phyloP scores from a whole-genome alignment of 1,140 invertebrate species.

The Orchesella cincta region DNA sequence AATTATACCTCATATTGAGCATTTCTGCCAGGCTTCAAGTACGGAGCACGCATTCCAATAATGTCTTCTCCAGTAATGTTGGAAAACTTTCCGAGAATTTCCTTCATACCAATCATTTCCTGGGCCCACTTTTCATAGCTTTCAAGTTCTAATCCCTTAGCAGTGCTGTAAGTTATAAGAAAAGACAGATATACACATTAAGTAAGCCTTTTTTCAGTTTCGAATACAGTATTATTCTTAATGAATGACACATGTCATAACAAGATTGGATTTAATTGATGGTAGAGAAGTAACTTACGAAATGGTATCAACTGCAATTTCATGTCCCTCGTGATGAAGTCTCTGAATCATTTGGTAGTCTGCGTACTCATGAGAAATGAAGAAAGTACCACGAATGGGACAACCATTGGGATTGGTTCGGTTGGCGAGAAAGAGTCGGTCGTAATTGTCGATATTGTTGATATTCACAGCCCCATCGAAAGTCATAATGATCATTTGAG shows the following conservation, averaged over 20 bases:
- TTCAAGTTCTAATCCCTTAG: slow-evolving; percentile 81
- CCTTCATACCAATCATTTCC: slow-evolving; percentile 91
- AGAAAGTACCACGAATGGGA: slow-evolving; percentile 87
- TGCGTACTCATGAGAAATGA: slow-evolving; percentile 91
- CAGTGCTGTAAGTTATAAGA: slow-evolving; percentile 59
- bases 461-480: slow-evolving; percentile 91
- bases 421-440: slow-evolving; percentile 77
- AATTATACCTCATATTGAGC: slow-evolving; percentile 79
- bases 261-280: too few relatives aligned
- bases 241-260: not conserved
- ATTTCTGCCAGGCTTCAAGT: slow-evolving; percentile 85
- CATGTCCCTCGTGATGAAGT: slow-evolving; percentile 83
- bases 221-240: too few relatives aligned
- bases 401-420: slow-evolving; percentile 86
- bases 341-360: slow-evolving; percentile 91
- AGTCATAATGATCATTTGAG: slow-evolving; percentile 89
- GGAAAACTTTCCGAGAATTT: slow-evolving; percentile 78
- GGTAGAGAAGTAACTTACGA: slow-evolving; percentile 66
- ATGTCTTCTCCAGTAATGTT: slow-evolving; percentile 80
- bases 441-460: slow-evolving; percentile 87
- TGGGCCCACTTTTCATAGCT: slow-evolving; percentile 88
- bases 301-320: slow-evolving; percentile 87
- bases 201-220: too few relatives aligned
- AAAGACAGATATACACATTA: not conserved
- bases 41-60: slow-evolving; percentile 84